A percentile compares a stretch with the other conserved stretches of the same genome.
phyloP scores from a whole-genome alignment of 1,140 invertebrate genomes.

The Coenobita brevimanus region DNA sequence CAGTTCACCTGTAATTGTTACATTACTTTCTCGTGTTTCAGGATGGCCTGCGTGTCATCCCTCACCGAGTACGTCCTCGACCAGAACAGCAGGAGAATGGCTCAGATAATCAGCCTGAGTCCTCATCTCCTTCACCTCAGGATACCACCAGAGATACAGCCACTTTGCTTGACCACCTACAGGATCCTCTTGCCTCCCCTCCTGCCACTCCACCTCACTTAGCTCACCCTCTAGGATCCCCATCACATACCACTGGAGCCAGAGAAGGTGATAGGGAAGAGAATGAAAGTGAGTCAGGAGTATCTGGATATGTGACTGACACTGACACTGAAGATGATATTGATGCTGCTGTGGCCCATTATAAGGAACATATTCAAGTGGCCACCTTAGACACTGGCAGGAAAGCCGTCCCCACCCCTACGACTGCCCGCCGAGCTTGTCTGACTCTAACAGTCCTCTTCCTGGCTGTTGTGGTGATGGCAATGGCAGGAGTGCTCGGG shows the following conservation, averaged over 20 bases:
- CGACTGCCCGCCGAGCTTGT: constrained; percentile 29
- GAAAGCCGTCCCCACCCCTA: neutral
- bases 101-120: neutral
- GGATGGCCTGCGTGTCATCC: constrained; percentile 49
- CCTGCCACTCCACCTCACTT: neutral
- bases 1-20: too few species aligned
- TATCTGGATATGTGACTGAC: constrained; percentile 34
- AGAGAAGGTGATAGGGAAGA: neutral
- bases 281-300: constrained; percentile 18
- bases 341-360: constrained; percentile 47
- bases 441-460: constrained; percentile 1
- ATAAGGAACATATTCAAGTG: constrained; percentile 43
- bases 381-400: constrained; percentile 35
- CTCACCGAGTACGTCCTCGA: neutral
- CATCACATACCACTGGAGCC: neutral
- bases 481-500: constrained; percentile 21
- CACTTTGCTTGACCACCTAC: constrained; percentile 8
- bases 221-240: too few species aligned
- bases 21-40: too few species aligned
- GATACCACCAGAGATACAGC: constrained; percentile 16
- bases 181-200: constrained; percentile 3
- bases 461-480: neutral
- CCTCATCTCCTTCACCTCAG: neutral
- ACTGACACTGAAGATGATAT: constrained; percentile 39
- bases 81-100: too few species aligned